These are phyloP conservation scores for Pelecanoides urinatrix DNA, from an alignment of 2,113 vertebrate species.

Conservation along the genomic window DNA sequence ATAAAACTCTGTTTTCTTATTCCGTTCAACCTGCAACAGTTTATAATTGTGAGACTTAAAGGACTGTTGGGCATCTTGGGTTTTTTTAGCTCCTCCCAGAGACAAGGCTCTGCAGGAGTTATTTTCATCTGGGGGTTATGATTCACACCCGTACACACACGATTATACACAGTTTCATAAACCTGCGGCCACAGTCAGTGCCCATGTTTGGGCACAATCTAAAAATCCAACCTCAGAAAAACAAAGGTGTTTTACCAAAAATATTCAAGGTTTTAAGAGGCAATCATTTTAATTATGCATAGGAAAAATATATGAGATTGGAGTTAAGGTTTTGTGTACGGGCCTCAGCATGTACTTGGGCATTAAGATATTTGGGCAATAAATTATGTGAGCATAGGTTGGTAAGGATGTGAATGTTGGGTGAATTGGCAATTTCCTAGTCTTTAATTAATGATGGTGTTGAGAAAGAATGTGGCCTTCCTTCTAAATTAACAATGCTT, in stretches of 20 bases:
- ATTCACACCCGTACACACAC: background rate
- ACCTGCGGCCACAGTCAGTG: background rate
- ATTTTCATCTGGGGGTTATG: slow-evolving; percentile 37
- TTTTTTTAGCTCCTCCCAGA: background rate
- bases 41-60: background rate
- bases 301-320: slow-evolving; percentile 42
- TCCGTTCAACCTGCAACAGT: background rate
- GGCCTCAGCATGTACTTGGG: slow-evolving; percentile 40
- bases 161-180: slow-evolving; percentile 6
- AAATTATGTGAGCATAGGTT: slow-evolving; percentile 44
- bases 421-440: slow-evolving; percentile 66
- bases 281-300: slow-evolving; percentile 57
- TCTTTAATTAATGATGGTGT: slow-evolving; percentile 63
- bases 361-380: slow-evolving; percentile 50
- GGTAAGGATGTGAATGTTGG: slow-evolving; percentile 49
- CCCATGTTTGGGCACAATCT: slow-evolving; percentile 31
- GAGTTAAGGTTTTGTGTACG: slow-evolving; percentile 6
- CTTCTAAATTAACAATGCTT: slow-evolving; percentile 61
- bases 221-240: slow-evolving; percentile 32
- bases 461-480: slow-evolving; percentile 63
- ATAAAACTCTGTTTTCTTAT: background rate
- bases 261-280: slow-evolving; percentile 41
- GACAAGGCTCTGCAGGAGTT: background rate
- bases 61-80: background rate
- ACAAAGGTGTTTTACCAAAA: slow-evolving; percentile 55